These are phyloP conservation scores for Melanotaenia parkinsoni DNA, from an alignment of 2,797 vertebrate species.

Conservation along the genomic window DNA sequence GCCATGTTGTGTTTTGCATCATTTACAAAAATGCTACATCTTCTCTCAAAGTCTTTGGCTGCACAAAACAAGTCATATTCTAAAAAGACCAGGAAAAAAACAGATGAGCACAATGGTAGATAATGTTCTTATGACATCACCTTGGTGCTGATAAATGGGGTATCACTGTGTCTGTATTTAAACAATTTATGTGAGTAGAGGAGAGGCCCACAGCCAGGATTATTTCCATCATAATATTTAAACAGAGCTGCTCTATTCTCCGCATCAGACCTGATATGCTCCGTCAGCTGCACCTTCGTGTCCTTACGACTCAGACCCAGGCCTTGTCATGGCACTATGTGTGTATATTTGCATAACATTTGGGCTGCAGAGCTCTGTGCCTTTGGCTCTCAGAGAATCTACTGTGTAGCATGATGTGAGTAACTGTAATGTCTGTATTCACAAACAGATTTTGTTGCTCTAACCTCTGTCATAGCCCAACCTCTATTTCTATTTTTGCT, in stretches of 20 bases:
- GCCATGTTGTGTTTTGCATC: conserved; percentile 21
- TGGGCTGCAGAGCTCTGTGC: conserved; percentile 17
- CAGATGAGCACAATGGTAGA: conserved; percentile 61
- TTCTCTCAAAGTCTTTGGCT: conserved; percentile 50
- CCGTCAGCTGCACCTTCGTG: conserved; percentile 63
- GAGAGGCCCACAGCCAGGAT: conserved; percentile 75
- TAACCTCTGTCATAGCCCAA: conserved; percentile 17
- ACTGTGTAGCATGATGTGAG: neutral
- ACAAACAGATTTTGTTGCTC: conserved; percentile 3
- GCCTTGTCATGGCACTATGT: conserved; percentile 41
- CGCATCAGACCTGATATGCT: conserved; percentile 66
- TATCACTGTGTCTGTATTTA: conserved; percentile 82
- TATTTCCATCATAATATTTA: conserved; percentile 85
- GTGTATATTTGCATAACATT: conserved; percentile 37
- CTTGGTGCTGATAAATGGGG: conserved; percentile 74
- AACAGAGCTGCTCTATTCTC: conserved; percentile 78
- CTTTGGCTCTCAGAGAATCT: conserved; percentile 20
- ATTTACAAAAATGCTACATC: conserved; percentile 49
- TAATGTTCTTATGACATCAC: conserved; percentile 78
- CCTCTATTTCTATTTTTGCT: conserved; percentile 17
- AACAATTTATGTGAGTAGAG: conserved; percentile 82
- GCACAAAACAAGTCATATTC: conserved; percentile 60
- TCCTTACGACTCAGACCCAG: conserved; percentile 55
- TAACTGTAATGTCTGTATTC: conserved; percentile 9
- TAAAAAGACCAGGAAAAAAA: conserved; percentile 48